Evolutionary conservation across 2,113 vertebrate species (phyloP), one percentile per base, ranked within the genome.

Genomic region (Eulacestoma nigropectus): DNA sequence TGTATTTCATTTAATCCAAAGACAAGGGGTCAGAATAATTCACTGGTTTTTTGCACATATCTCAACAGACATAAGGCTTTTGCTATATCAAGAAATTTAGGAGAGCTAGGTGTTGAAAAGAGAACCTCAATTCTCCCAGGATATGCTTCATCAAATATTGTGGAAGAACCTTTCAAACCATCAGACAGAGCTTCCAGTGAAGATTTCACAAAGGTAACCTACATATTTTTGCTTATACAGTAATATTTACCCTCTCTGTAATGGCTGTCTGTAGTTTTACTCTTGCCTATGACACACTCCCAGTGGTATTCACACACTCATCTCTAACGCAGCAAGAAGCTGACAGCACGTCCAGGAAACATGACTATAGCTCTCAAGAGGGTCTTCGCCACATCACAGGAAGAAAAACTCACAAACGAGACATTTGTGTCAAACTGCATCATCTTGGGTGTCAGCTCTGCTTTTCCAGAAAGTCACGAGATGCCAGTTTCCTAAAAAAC

Each of bases 61-160:
- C 56, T 85, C 72, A 59, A 96, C 93, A 99, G 98, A 47, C 91
- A 98, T 62, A 97, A 98, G 20, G 98, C 98, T 69, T 73, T 97
- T 97, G 98, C 98, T 87, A 81, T 98, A 52, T 97, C 97, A 88
- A 98, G 98, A 96, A 98, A 98, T 81, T 70, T 97, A 79, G 97
- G 97, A 96, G 97, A 98, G 37, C 82, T 97, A 21, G 89, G 93
- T 26, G 57, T 50, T 67, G 97, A 95, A 64, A 98, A 76, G 95
- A 97, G 73, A 37, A 98, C 90, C 17, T 96, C 98, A 37, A 67
- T 99, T 59, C 87, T 99, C 52, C 97, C 98, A 25, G 77, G 7
- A 23, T 47, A 56, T 63, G 4, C 37, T 35, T 59, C 68, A 52
- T 77, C 82, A 44, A 25, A 76, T 69, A 83, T 96, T 37, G 90